phyloP scores from a whole-genome alignment of 2,888 invertebrate species.

The Oegoconia quadripuncta region DNA sequence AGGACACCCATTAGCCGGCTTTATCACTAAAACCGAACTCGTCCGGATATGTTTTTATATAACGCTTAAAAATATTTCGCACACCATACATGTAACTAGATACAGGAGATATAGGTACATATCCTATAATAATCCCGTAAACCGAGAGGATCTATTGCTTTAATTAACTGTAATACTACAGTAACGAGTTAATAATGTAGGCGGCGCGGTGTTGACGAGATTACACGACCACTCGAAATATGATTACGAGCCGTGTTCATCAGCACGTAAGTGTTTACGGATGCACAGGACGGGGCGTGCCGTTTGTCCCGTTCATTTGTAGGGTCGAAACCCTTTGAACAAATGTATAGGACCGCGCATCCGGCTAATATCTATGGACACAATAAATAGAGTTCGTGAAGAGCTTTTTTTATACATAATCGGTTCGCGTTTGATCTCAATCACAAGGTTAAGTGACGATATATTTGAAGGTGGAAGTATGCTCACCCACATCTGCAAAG shows the following conservation, averaged over 20 bases:
- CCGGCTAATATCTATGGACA: not conserved
- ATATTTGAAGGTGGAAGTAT: no score
- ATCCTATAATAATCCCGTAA: not conserved
- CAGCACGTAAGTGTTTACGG: slow-evolving; percentile 59
- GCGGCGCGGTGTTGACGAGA: slow-evolving; percentile 39
- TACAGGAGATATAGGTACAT: no score
- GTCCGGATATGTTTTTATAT: no score
- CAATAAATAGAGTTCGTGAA: no score
- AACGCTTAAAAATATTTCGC: no score
- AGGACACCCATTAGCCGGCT: no score
- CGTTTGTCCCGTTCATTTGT: not conserved
- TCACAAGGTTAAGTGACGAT: no score
- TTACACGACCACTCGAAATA: slow-evolving; percentile 53
- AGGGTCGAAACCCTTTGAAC: not conserved
- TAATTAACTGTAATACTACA: slow-evolving; percentile 34
- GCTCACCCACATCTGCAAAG: no score
- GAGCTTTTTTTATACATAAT: no score
- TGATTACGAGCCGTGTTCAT: slow-evolving; percentile 57
- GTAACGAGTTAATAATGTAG: slow-evolving; percentile 43
- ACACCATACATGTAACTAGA: no score
- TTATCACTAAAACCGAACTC: no score
- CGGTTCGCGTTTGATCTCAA: no score
- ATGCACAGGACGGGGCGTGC: slow-evolving; percentile 52
- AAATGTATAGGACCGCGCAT: not conserved
- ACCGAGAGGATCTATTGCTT: slow-evolving; percentile 31